Conservation (phyloP, 1,140 invertebrate species). For the Neuroterus valhalla region DNA sequence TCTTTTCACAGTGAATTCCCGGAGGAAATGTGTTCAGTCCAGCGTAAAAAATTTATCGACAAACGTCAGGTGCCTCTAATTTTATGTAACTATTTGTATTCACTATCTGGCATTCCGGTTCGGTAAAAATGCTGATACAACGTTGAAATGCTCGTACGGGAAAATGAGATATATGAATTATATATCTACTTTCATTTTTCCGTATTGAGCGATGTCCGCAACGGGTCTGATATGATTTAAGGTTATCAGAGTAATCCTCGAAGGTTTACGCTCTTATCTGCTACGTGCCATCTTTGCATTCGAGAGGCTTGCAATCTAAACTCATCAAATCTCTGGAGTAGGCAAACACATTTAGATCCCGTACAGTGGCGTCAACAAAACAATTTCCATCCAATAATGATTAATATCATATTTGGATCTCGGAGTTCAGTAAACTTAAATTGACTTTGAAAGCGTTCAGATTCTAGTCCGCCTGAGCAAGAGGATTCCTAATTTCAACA, state of each 20-base stretch:
- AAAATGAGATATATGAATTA: neutral
- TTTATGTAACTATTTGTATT: too few species aligned
- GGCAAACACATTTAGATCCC: neutral
- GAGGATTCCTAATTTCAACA: too few species aligned
- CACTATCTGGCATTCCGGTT: too few species aligned
- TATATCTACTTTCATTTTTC: neutral
- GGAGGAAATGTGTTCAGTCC: too few species aligned
- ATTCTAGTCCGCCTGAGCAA: neutral
- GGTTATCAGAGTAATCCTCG: slow-evolving; percentile 5
- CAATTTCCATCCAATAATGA: slow-evolving; percentile 8
- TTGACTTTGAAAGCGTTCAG: neutral
- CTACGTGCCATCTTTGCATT: slow-evolving; percentile 39
- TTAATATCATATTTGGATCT: neutral
- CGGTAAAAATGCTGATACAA: neutral
- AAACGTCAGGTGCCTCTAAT: too few species aligned
- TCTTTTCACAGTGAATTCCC: too few species aligned
- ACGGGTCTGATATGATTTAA: neutral
- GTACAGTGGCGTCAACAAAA: neutral
- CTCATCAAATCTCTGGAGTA: neutral
- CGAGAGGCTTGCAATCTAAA: slow-evolving; percentile 12
- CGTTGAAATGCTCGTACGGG: neutral
- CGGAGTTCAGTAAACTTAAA: slow-evolving; percentile 7
- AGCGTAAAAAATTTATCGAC: too few species aligned
- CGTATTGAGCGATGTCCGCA: neutral
- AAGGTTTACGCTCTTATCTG: slow-evolving; percentile 37